Evolutionary conservation across 2,797 vertebrate species (phyloP), one percentile per base, ranked within the genome.

Genomic region (Danio kyathit): DNA sequence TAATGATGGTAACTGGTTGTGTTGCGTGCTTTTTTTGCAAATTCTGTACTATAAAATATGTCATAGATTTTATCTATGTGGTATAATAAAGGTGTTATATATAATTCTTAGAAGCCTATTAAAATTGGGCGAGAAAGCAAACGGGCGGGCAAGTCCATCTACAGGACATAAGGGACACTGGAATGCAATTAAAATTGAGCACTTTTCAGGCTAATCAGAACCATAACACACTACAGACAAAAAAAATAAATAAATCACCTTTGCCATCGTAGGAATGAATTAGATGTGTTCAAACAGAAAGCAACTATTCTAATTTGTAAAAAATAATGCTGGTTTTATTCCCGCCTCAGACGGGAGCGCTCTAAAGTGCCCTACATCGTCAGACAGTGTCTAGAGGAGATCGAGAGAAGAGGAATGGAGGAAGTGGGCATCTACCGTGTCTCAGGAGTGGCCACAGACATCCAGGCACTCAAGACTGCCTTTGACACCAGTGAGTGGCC

Each of bases 361-460:
- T 99, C 98, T 4, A 99, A 99, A 92, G 97, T 99, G 84, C 98
- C 98, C 69, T 99, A 99, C 92, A 97, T 99, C 0, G 97, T 99
- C 72, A 95, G 97, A 71, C 98, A 99, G 93, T 99, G 98, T 0
- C 94, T 99, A 75, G 98, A 99, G 89, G 98, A 99, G 92, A 97
- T 99, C 0, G 98, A 99, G 87, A 94, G 97, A 75, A 94, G 98
- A n/a, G 98, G 98, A 5, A 96, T 99, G 97, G 98, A 99, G 91
- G 98, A 99, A 82, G 96, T 99, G 89, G 98, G 98, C 86, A 99
- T 99, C 93, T 99, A 99, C 89, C 91, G 98, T 0, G 97, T 99
- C 64, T 99, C 98, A 0, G 98, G 98, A 21, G 98, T 99, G 19
- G 98, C 98, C 54, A 99, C 97, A 0, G 98, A 99, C 87, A 99